Percentiles rank a stretch among this genome's conserved stretches.
Conservation (phyloP, 2,797 vertebrate genomes). For the Betta splendens region DNA sequence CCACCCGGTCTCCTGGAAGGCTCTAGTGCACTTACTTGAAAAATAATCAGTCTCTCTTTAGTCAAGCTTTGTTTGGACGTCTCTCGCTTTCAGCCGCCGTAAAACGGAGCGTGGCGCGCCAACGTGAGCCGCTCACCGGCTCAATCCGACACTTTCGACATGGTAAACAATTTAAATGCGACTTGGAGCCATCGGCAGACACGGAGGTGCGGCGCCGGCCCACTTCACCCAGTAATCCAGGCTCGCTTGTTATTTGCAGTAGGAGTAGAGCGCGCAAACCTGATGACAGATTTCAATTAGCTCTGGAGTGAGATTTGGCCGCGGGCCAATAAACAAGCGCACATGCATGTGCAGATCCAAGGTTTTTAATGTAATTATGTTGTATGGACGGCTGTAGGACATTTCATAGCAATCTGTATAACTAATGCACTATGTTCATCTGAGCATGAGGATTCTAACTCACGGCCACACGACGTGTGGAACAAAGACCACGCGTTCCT, state of each 20-base stretch:
- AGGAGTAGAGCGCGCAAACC: constrained; percentile 2
- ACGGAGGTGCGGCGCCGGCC: background rate
- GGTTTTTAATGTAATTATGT: no score
- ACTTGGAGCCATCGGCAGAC: background rate
- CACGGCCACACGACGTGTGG: no score
- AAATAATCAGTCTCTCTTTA: constrained; percentile 15
- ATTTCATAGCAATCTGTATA: no score
- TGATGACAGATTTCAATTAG: constrained; percentile 16
- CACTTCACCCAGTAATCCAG: background rate
- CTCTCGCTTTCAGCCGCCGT: background rate
- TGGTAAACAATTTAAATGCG: no score
- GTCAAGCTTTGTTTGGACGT: background rate
- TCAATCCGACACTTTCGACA: background rate
- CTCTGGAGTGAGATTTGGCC: constrained; percentile 9
- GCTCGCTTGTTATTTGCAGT: background rate
- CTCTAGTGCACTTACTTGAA: constrained; percentile 1
- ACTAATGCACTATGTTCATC: no score
- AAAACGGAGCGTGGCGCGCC: no score
- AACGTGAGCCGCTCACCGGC: background rate
- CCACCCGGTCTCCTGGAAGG: constrained; percentile 2
- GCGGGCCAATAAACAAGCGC: background rate
- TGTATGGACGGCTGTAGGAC: no score
- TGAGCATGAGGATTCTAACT: no score
- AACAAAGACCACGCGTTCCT: background rate
- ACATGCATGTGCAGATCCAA: no score